phyloP scores from a whole-genome alignment of 2,888 invertebrate genomes.

The Hesperia comma region DNA sequence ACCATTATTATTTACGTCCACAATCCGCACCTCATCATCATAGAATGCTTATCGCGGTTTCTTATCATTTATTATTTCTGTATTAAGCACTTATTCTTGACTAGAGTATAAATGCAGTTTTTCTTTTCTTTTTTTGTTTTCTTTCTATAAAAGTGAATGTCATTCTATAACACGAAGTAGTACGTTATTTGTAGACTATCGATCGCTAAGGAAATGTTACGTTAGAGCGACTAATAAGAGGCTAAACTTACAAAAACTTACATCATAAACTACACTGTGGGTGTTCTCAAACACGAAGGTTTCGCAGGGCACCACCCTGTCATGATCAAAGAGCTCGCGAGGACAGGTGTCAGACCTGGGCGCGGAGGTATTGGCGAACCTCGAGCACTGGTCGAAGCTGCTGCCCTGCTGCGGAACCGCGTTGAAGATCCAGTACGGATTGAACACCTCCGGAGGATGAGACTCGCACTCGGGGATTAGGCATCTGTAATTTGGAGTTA shows the following conservation, averaged over 20 bases:
- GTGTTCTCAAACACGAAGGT: conserved; percentile 61
- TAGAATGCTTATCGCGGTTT: too few species aligned
- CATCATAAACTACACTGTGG: conserved; percentile 67
- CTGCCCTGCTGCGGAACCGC: conserved; percentile 66
- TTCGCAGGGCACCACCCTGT: conserved; percentile 52
- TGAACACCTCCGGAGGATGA: conserved; percentile 52
- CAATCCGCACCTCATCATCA: too few species aligned
- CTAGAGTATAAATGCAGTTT: too few species aligned
- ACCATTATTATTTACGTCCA: too few species aligned
- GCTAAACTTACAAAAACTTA: conserved; percentile 61
- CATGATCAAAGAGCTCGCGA: conserved; percentile 55
- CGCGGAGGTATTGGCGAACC: conserved; percentile 53
- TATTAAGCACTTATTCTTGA: too few species aligned
- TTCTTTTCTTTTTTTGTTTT: too few species aligned
- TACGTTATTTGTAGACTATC: too few species aligned
- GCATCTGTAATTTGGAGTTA: conserved; percentile 52
- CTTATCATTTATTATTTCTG: too few species aligned
- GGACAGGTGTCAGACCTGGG: conserved; percentile 52
- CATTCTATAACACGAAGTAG: too few species aligned
- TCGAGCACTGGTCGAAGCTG: conserved; percentile 70
- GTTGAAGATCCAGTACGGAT: conserved; percentile 70
- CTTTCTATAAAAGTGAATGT: too few species aligned
- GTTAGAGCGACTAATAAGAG: too few species aligned
- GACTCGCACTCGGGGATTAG: conserved; percentile 62
- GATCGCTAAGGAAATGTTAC: too few species aligned